Evolutionary conservation across 2,888 invertebrate genomes (phyloP), one percentile per base, ranked within the genome.

Genomic region (Epinotia demarniana): DNA sequence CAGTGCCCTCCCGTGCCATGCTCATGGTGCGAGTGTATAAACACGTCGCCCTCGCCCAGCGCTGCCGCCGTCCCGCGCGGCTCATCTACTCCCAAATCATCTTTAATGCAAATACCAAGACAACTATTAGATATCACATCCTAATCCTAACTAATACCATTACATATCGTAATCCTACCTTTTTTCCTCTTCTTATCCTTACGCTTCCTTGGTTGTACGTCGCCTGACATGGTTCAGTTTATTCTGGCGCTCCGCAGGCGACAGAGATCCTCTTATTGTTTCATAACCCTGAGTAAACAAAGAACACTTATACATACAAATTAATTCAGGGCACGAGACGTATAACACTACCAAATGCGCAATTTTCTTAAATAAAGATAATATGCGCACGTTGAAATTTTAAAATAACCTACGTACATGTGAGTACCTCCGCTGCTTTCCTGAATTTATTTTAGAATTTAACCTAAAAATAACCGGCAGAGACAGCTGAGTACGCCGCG

Each of bases 171-270:
- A 70, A 19, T 61, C 78, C 81, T 95, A 97, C 97, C 97, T 96
- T 97, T 97, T 92, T 96, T 97, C 88, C 95, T 96, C 89, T 95
- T 95, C 91, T 97, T 98, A 89, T 97, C 97, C 93, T 97, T 97
- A 83, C 97, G 96, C 92, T 97, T 97, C 86, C 97, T 96, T 87
- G 97, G 97, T 91, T 97, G 97, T 84, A 97, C 96, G 94, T 98
- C 97, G 84, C 97, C 97, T 89, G 97, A 97, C 98, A 98, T 97
- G 91, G 90, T 95, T 90, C 83, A 86, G 82, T 87, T 84, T 82
- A 80, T 85, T 85, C 89, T 91, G 90, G 88, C 91, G 90, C 92
- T 89, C 86, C 82, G 84, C 78, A 87, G 86, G 92, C 92, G 91
- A 88, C 90, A 88, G 88, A 87, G 85, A 85, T 81, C 80, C 81